These are phyloP conservation scores for Calonectris borealis DNA, from an alignment of 2,113 vertebrate genomes.

Conservation along the genomic window DNA sequence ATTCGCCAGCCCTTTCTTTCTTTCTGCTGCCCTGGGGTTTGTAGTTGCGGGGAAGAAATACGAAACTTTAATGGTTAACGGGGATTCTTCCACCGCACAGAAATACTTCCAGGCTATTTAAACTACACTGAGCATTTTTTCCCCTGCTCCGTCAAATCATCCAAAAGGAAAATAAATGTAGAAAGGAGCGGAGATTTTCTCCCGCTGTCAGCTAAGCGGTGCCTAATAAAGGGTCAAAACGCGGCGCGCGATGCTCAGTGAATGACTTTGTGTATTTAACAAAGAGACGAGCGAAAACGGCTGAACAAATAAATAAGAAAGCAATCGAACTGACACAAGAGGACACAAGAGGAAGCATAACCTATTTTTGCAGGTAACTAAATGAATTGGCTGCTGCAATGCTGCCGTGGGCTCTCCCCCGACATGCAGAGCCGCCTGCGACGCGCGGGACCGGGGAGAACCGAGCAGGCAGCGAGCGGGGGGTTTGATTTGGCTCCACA, in stretches of 20 bases:
- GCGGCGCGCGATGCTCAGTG: rapidly evolving
- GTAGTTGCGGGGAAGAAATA: not conserved
- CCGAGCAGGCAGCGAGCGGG: rapidly evolving
- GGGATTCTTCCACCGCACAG: not conserved
- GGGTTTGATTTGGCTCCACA: not conserved
- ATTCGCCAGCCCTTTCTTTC: not conserved
- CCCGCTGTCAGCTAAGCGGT: not conserved
- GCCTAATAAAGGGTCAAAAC: not conserved
- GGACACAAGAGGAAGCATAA: not conserved
- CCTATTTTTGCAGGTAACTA: not conserved
- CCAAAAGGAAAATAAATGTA: not conserved
- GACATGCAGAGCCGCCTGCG: rapidly evolving
- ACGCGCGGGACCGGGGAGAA: rapidly evolving
- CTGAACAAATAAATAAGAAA: not conserved
- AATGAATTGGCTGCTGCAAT: rapidly evolving
- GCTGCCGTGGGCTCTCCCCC: not conserved
- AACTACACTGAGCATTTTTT: not conserved
- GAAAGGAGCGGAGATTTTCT: not conserved
- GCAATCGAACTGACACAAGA: not conserved
- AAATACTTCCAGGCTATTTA: not conserved
- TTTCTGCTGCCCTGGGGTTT: not conserved
- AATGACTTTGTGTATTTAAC: not conserved
- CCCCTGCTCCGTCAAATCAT: not conserved
- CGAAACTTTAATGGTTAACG: not conserved
- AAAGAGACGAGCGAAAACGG: not conserved